These are phyloP conservation scores for Pseudomyrmex gracilis DNA, from an alignment of 1,140 invertebrate species.

Conservation along the genomic window DNA sequence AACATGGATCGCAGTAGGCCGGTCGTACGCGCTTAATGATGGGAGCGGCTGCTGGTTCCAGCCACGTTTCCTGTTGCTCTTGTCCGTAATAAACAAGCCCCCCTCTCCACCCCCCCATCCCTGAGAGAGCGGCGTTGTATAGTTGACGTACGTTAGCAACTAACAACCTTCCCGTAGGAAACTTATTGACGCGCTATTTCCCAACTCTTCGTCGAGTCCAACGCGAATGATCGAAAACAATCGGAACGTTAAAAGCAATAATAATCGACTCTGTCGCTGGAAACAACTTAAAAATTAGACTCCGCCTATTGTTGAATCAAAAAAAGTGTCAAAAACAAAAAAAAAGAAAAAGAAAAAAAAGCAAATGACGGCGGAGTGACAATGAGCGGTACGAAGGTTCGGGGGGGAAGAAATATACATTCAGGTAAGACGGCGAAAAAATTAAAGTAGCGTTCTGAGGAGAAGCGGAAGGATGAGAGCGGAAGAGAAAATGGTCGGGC, in stretches of 20 bases:
- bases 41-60: constrained; percentile 68
- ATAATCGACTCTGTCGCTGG: neutral
- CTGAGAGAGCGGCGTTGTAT: neutral
- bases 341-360: constrained; percentile 20
- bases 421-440: constrained; percentile 59
- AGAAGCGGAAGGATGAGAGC: constrained; percentile 44
- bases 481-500: constrained; percentile 62
- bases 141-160: neutral
- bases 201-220: neutral
- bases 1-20: constrained; percentile 72
- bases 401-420: constrained; percentile 47
- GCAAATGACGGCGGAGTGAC: constrained; percentile 12
- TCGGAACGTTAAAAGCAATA: neutral
- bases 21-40: constrained; percentile 74
- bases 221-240: neutral
- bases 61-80: constrained; percentile 70
- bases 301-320: constrained; percentile 23
- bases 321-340: constrained; percentile 33
- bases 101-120: neutral
- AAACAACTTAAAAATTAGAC: constrained; percentile 16
- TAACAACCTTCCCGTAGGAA: constrained; percentile 11
- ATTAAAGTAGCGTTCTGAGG: constrained; percentile 56
- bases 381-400: constrained; percentile 46
- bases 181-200: constrained; percentile 6
- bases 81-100: constrained; percentile 75